These are phyloP conservation scores for Allobates femoralis DNA, from an alignment of 2,797 vertebrate genomes.

Conservation along the genomic window DNA sequence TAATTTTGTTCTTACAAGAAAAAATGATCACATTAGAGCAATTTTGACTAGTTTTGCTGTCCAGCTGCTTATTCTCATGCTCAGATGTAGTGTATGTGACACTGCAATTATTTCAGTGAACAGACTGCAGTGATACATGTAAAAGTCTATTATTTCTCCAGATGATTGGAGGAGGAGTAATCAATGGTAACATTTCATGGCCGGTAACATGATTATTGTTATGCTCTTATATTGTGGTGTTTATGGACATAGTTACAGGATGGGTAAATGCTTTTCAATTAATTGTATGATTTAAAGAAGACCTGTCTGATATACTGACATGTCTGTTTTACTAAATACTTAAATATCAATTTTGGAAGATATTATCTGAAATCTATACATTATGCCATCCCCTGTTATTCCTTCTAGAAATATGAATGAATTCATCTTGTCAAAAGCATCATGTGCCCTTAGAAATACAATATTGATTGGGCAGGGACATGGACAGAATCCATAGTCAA, in stretches of 20 bases:
- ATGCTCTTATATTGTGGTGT: neutral
- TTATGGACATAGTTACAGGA: neutral
- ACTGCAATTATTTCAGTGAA: conserved; percentile 44
- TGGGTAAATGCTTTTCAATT: neutral
- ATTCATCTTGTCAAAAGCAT: too few relatives aligned
- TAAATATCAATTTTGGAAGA: too few relatives aligned
- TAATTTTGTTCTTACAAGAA: conserved; percentile 53
- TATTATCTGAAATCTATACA: too few relatives aligned
- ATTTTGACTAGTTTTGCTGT: conserved; percentile 56
- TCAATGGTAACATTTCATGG: conserved; percentile 24
- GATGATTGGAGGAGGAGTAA: conserved; percentile 22
- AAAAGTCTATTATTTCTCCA: conserved; percentile 29
- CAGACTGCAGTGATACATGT: conserved; percentile 31
- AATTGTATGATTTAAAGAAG: neutral
- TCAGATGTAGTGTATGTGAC: conserved; percentile 39
- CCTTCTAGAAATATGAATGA: too few relatives aligned
- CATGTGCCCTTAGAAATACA: too few relatives aligned
- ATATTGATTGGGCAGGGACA: too few relatives aligned
- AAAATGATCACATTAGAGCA: conserved; percentile 60
- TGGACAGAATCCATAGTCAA: too few relatives aligned
- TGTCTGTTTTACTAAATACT: too few relatives aligned
- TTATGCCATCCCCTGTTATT: too few relatives aligned
- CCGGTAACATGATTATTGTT: neutral
- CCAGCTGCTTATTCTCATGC: conserved; percentile 55
- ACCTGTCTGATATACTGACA: too few relatives aligned